Percentiles rank a stretch among this genome's conserved stretches.
These are phyloP conservation scores for Dione vanillae DNA, from an alignment of 2,888 invertebrate species.

Conservation along the genomic window DNA sequence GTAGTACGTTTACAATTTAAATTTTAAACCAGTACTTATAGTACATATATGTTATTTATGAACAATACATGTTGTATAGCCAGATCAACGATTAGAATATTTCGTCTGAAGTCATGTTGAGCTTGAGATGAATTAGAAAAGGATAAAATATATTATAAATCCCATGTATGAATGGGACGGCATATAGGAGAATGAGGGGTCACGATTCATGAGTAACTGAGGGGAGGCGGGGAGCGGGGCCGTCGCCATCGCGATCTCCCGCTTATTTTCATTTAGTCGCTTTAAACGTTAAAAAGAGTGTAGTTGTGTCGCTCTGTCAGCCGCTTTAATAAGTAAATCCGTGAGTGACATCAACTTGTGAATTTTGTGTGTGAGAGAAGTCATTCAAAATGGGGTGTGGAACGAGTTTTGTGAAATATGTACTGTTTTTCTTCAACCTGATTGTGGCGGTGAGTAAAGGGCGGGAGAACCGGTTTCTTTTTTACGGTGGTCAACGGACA, in stretches of 20 bases:
- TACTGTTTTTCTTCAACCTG: constrained; percentile 92
- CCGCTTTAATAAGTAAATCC: constrained; percentile 60
- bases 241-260: constrained; percentile 75
- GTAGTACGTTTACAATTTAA: constrained; percentile 1
- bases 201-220: constrained; percentile 59
- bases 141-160: constrained; percentile 46
- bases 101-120: constrained; percentile 47
- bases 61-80: neutral
- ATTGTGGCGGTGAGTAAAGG: constrained; percentile 88
- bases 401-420: constrained; percentile 91
- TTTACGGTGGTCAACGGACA: constrained; percentile 69
- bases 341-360: constrained; percentile 72
- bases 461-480: constrained; percentile 75
- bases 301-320: constrained; percentile 53
- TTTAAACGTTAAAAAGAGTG: constrained; percentile 56
- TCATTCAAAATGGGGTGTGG: constrained; percentile 86
- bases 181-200: constrained; percentile 73
- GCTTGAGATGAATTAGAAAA: constrained; percentile 55
- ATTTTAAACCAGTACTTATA: neutral
- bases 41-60: neutral
- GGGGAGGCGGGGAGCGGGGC: constrained; percentile 52
- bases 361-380: constrained; percentile 70
- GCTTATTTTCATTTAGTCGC: constrained; percentile 71
- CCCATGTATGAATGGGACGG: constrained; percentile 62
- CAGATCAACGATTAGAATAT: constrained; percentile 29